These are phyloP conservation scores for Epinephelus lanceolatus DNA, from an alignment of 2,113 vertebrate species.

Conservation along the genomic window DNA sequence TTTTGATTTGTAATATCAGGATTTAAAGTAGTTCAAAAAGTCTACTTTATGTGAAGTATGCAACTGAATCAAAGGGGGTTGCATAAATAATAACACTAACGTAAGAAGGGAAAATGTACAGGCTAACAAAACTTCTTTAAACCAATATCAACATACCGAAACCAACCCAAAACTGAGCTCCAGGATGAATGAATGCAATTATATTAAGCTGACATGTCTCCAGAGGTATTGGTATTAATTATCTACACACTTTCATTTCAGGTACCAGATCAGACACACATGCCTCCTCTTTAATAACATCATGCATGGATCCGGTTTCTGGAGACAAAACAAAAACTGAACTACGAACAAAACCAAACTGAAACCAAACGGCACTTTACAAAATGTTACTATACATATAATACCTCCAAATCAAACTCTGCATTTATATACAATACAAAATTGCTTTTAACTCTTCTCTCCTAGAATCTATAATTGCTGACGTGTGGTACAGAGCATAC, in stretches of 20 bases:
- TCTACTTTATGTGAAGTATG: conserved; percentile 21
- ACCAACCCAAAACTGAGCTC: conserved; percentile 41
- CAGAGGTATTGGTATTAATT: conserved; percentile 48
- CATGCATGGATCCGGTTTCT: conserved; percentile 77
- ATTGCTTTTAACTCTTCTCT: conserved; percentile 52
- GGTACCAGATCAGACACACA: conserved; percentile 64
- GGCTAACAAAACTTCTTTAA: conserved; percentile 22
- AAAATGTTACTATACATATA: conserved; percentile 79
- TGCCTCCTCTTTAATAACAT: conserved; percentile 60
- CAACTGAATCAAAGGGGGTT: conserved; percentile 11
- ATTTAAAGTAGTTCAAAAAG: conserved; percentile 35
- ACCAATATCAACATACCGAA: conserved; percentile 45
- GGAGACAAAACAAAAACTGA: conserved; percentile 68
- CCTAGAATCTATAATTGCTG: conserved; percentile 54
- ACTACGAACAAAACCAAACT: conserved; percentile 63
- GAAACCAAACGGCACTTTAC: conserved; percentile 75
- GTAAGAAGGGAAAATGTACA: conserved; percentile 4
- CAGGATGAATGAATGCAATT: conserved; percentile 35
- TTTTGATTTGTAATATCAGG: background rate
- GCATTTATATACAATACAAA: conserved; percentile 79
- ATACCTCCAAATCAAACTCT: conserved; percentile 67
- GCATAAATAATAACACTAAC: conserved; percentile 33
- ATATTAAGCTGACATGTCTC: conserved; percentile 60
- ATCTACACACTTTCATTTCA: conserved; percentile 71
- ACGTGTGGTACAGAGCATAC: conserved; percentile 51